Percentiles rank a stretch among this genome's conserved stretches.
Evolutionary conservation across 1,140 invertebrate genomes (phyloP).

Genomic region (Drosophila funebris): DNA sequence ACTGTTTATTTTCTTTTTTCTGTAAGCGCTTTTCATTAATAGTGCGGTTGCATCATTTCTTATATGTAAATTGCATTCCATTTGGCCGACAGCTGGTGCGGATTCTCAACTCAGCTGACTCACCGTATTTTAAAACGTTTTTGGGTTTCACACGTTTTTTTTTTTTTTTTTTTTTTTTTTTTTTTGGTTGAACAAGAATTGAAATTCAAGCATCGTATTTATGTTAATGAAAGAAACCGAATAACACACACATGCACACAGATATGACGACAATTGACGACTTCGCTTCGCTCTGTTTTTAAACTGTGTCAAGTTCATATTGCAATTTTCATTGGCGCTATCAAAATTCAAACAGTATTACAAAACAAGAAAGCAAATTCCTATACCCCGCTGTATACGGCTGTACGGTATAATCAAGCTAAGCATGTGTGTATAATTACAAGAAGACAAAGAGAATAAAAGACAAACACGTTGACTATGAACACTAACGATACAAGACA

Average conservation of each 20-base stretch:
- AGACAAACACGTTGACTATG: too few relatives aligned
- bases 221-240: slow-evolving; percentile 48
- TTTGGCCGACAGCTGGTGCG: slow-evolving; percentile 24
- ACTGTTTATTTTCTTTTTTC: background rate
- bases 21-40: background rate
- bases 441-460: background rate
- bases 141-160: slow-evolving; percentile 59
- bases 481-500: too few relatives aligned
- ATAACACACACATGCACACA: slow-evolving; percentile 4
- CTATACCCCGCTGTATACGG: background rate
- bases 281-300: slow-evolving; percentile 15
- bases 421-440: background rate
- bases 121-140: slow-evolving; percentile 32
- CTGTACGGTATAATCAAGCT: background rate
- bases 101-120: slow-evolving; percentile 47
- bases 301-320: slow-evolving; percentile 72
- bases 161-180: too few relatives aligned
- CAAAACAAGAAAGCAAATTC: slow-evolving; percentile 29
- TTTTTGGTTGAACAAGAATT: slow-evolving; percentile 39
- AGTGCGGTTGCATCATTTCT: slow-evolving; percentile 30
- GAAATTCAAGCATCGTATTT: slow-evolving; percentile 58
- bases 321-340: slow-evolving; percentile 26
- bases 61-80: slow-evolving; percentile 34
- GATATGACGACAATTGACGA: slow-evolving; percentile 21
- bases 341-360: slow-evolving; percentile 49